These are phyloP conservation scores for Holothuria leucospilota DNA, from an alignment of 53 echinoderm and acorn worm genomes.

Conservation along the genomic window DNA sequence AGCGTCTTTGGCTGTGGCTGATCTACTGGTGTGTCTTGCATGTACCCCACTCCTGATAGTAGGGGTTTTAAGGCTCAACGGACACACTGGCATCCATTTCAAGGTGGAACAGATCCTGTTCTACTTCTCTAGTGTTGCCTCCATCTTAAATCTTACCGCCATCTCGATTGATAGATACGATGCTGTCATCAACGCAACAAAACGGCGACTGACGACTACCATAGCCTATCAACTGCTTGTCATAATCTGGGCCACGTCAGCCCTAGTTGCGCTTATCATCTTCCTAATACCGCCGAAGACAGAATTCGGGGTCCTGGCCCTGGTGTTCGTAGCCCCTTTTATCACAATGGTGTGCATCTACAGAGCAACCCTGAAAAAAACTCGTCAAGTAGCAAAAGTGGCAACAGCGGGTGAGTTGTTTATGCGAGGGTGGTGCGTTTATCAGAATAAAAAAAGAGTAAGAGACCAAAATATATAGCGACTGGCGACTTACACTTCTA, in stretches of 20 bases:
- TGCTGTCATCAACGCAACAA: conserved; percentile 81
- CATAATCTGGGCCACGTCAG: conserved; percentile 72
- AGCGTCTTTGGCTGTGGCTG: conserved; percentile 83
- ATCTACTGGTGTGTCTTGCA: conserved; percentile 74
- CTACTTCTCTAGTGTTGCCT: conserved; percentile 90
- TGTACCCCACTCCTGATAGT: conserved; percentile 86
- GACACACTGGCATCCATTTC: conserved; percentile 90
- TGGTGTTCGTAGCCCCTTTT: conserved; percentile 76
- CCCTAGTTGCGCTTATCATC: conserved; percentile 64
- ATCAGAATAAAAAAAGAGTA: no score
- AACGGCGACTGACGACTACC: conserved; percentile 59
- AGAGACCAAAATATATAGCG: no score
- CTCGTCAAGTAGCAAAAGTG: conserved; percentile 57
- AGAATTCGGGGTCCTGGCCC: conserved; percentile 75
- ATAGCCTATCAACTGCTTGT: conserved; percentile 67
- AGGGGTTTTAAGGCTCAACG: conserved; percentile 73
- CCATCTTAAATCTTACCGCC: conserved; percentile 87
- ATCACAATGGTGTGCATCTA: conserved; percentile 83
- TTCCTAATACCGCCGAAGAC: conserved; percentile 69
- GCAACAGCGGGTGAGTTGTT: conserved; percentile 13
- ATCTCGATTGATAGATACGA: conserved; percentile 89
- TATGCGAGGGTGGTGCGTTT: no score
- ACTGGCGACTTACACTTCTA: no score
- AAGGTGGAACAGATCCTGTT: conserved; percentile 87
- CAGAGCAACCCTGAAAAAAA: conserved; percentile 72